Percentiles rank a stretch among this genome's conserved stretches.
These are phyloP conservation scores for Callyntrura guangdongensis DNA, from an alignment of 2,888 invertebrate species.

Conservation along the genomic window DNA sequence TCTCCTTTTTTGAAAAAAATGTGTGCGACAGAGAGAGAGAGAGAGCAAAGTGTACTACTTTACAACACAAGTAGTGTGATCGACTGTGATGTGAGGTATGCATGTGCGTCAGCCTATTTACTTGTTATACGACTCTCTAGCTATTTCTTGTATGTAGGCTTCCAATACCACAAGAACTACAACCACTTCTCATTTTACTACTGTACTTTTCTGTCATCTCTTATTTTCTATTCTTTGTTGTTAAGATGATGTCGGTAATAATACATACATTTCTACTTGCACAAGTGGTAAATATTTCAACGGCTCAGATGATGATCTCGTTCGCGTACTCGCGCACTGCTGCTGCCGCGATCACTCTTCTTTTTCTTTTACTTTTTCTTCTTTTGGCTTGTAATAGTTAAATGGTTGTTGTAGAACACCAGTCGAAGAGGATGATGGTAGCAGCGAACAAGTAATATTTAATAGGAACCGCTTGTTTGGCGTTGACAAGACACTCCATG, in stretches of 20 bases:
- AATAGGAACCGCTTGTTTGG: conserved; percentile 78
- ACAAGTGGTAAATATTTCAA: conserved; percentile 78
- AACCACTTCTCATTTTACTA: conserved; percentile 44
- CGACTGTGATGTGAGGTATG: conserved; percentile 27
- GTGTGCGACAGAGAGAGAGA: conserved; percentile 1
- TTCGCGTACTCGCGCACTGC: not conserved
- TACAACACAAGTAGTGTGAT: conserved; percentile 38
- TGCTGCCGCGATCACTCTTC: not conserved
- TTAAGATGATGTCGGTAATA: conserved; percentile 51
- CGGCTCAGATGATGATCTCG: conserved; percentile 62
- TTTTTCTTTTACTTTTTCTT: not conserved
- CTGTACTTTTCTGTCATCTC: conserved; percentile 53
- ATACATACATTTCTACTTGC: conserved; percentile 65
- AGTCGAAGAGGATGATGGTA: conserved; percentile 19
- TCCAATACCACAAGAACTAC: not conserved
- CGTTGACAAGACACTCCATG: conserved; percentile 81
- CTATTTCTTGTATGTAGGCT: not conserved
- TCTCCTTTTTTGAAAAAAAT: conserved; percentile 1
- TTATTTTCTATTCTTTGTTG: conserved; percentile 65
- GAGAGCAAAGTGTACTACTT: conserved; percentile 42
- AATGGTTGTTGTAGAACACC: conserved; percentile 57
- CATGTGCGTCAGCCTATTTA: conserved; percentile 39
- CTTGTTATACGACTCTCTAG: conserved; percentile 28
- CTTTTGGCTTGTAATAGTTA: conserved; percentile 59
- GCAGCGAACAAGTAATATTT: conserved; percentile 72